Evolutionary conservation across 2,113 vertebrate genomes (phyloP), one percentile per base, ranked within the genome.

Genomic region (Lipophrys pholis): DNA sequence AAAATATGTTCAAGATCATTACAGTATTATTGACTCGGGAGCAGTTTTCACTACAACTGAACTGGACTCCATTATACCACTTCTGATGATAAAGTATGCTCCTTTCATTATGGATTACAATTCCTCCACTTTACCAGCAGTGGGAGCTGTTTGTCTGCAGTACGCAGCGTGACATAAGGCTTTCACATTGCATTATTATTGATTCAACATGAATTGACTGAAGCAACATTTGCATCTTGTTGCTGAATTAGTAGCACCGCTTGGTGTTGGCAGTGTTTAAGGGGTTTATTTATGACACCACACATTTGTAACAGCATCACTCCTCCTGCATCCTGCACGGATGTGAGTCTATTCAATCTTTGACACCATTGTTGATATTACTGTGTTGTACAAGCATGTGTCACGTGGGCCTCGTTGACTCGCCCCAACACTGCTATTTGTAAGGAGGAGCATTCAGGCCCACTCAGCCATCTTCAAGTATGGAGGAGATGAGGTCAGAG

Each of bases 131-230:
- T 57, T 11, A 46, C 90, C 91, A 91, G 87, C 83, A 92, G 91
- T 85, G 80, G 86, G 86, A 42, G 83, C 90, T 87, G 59, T 87
- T 85, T 48, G 38, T 73, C 80, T 89, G 76, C 56, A 35, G 41
- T 70, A 17, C 7, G 5, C 55, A 48, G 62, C 71, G 45, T 45
- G 11, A 35, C 56, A 58, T 62, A 21, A 60, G 46, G 12, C 54
- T 67, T 68, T 64, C 17, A 41, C 62, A 39, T 73, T 83, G 65
- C 60, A 74, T 76, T 52, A 49, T 66, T 54, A 75, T 48, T 78
- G 62, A 73, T 72, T 82, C 61, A 10, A 57, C 69, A 64, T 58
- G 49, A 76, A 51, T 52, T 42, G 10, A 51, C 69, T 76, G 66
- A 69, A 65, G 66, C 55, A 73, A 73, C 54, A 61, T 80, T 83